Base-by-base conservation (phyloP, 1,140 invertebrate genomes). In the Brachionus rotundiformis region DNA sequence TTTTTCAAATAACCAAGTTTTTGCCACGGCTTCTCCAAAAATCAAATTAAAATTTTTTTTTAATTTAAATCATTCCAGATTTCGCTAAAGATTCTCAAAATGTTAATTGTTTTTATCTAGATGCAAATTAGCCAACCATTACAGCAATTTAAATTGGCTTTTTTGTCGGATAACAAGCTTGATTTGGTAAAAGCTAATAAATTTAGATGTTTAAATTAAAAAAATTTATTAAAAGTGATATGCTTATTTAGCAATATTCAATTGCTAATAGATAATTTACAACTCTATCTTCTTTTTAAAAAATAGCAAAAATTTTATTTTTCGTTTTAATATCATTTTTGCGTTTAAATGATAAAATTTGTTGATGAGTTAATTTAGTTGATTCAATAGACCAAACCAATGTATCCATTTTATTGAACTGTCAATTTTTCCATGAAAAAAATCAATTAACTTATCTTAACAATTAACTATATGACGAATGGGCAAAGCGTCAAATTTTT, bases 61-160 rank as follows among this genome's bases (percentile, higher is more conserved):
- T 16, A 49, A 54, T 54, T 54, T 8, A 54, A 54, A 19, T 7
- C 5, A 54, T 54, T 54, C 47, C 47, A 54, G 47, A 54, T 54
- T 54, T 54, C 16, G 23, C n/a, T 8, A 16, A 54, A 49, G 47
- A 54, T 54, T 54, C 47, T 25, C 47, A 23, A 19, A 54, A 54
- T 54, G 47, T 54, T 54, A 19, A 23, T 54, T 54, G 47, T 54
- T 54, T 54, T 54, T 54, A 54, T 54, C 47, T 54, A 54, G 47
- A 54, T 54, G 47, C 0, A 54, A 54, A 54, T 54, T 54, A 25
- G 23, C 23, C 47, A 54, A 54, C 47, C 47, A 54, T 54, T 54
- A 19, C 3, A 54, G 0, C 0, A 54, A 54, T 54, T 54, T 54
- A n/a, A n/a, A n/a, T n/a, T 19, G 23, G 5, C 23, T 54, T 49